Evolutionary conservation across 2,888 invertebrate genomes (phyloP).

Genomic region (Tubiluchus corallicola): DNA sequence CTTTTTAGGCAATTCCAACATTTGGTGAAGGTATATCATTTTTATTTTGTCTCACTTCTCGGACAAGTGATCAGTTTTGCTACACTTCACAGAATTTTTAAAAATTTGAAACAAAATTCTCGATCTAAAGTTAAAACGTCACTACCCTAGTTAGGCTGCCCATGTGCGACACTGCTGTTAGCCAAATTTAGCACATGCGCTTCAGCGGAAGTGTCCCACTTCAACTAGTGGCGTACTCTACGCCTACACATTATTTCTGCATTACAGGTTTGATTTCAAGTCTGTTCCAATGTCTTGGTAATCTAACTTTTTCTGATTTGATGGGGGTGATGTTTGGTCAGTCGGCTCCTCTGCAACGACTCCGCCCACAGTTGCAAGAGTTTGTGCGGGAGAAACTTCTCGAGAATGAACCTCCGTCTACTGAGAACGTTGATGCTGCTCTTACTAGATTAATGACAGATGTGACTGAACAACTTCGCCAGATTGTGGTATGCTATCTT

Average conservation of each 20-base stretch:
- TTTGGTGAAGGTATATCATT: no score
- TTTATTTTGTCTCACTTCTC: no score
- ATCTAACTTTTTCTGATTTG: conserved; percentile 29
- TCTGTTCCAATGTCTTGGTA: conserved; percentile 21
- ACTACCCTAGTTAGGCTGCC: no score
- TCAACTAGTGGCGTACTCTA: neutral
- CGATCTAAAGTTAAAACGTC: no score
- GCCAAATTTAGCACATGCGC: no score
- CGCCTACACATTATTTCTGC: conserved; percentile 10
- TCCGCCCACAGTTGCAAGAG: conserved; percentile 31
- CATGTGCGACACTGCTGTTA: no score
- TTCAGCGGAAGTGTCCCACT: conserved; percentile 9
- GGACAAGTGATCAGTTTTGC: no score
- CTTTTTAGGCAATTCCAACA: no score
- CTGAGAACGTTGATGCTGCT: conserved; percentile 30
- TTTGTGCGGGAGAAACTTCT: conserved; percentile 33
- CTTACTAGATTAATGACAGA: conserved; percentile 32
- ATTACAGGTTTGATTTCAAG: conserved; percentile 23
- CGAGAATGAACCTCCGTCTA: conserved; percentile 27
- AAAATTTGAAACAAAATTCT: no score
- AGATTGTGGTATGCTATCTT: conserved; percentile 32
- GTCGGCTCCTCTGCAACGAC: conserved; percentile 31
- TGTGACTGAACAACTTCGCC: conserved; percentile 29
- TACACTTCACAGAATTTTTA: no score
- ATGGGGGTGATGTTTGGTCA: conserved; percentile 28